Conservation (phyloP, 1,140 invertebrate species). For the Calosoma granatense region DNA sequence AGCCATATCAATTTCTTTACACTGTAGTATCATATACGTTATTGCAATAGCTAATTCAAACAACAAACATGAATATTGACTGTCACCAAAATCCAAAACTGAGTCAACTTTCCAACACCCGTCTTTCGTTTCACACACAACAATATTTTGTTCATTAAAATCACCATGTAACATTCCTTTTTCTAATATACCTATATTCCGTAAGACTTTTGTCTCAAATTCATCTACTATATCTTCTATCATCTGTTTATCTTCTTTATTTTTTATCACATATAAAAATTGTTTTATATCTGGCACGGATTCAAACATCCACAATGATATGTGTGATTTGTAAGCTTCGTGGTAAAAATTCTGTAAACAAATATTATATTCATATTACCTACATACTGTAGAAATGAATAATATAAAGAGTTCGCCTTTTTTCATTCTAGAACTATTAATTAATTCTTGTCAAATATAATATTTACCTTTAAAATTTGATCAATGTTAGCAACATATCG, state of each 20-base stretch:
- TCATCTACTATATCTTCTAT: conserved; percentile 52
- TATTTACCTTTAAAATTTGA: conserved; percentile 54
- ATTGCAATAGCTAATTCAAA: conserved; percentile 78
- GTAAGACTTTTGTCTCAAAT: conserved; percentile 55
- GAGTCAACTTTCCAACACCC: conserved; percentile 43
- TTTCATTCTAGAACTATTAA: no score
- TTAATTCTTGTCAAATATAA: no score
- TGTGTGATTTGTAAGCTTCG: conserved; percentile 50
- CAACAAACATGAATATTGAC: conserved; percentile 56
- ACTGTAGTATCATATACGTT: conserved; percentile 66
- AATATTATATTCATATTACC: conserved; percentile 5
- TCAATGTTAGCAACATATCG: conserved; percentile 56
- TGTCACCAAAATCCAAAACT: conserved; percentile 79
- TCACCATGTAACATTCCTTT: conserved; percentile 80
- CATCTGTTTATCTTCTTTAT: conserved; percentile 44
- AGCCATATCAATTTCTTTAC: conserved; percentile 49
- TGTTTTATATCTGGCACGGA: conserved; percentile 55
- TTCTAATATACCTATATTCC: conserved; percentile 43
- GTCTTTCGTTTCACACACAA: conserved; percentile 42
- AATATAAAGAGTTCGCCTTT: no score
- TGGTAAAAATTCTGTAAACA: conserved; percentile 54
- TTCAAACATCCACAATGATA: conserved; percentile 61
- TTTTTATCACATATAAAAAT: conserved; percentile 56
- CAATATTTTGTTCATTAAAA: conserved; percentile 80
- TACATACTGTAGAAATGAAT: conserved; percentile 12